A percentile compares a stretch with the other conserved stretches of the same genome.
Evolutionary conservation across 2,888 invertebrate species (phyloP).

Genomic region (Oeneis ivallda): DNA sequence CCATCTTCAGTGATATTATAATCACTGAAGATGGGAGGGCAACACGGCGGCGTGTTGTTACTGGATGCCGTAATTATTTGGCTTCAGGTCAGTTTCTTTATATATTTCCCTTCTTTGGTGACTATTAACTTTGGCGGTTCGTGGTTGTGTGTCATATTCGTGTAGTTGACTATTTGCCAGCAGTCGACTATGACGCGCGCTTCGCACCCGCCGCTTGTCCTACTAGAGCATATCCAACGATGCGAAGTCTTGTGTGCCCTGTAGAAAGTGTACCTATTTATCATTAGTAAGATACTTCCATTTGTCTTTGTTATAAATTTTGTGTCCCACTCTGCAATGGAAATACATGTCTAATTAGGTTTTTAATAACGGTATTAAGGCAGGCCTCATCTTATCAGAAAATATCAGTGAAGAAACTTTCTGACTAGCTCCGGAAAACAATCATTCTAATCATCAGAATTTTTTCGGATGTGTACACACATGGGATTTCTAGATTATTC

Average conservation of each 20-base stretch:
- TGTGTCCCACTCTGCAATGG: neutral
- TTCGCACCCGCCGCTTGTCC: neutral
- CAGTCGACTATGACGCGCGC: neutral
- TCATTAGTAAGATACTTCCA: neutral
- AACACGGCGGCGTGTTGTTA: no score
- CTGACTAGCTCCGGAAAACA: no score
- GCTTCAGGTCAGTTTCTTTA: neutral
- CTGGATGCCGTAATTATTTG: neutral
- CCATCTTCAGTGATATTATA: no score
- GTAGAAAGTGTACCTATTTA: neutral
- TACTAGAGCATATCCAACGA: neutral
- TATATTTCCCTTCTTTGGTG: conserved; percentile 4
- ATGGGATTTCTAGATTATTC: no score
- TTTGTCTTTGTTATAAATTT: neutral
- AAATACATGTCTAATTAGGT: neutral
- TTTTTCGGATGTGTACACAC: no score
- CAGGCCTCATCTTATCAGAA: no score
- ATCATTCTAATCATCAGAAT: no score
- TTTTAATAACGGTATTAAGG: neutral
- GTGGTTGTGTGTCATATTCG: neutral
- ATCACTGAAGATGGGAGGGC: no score
- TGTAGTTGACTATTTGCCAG: neutral
- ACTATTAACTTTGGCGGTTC: neutral
- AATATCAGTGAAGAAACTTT: no score
- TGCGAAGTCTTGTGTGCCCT: neutral